Base-by-base conservation (phyloP, 2,797 vertebrate species). In the Naso thynnoides region DNA sequence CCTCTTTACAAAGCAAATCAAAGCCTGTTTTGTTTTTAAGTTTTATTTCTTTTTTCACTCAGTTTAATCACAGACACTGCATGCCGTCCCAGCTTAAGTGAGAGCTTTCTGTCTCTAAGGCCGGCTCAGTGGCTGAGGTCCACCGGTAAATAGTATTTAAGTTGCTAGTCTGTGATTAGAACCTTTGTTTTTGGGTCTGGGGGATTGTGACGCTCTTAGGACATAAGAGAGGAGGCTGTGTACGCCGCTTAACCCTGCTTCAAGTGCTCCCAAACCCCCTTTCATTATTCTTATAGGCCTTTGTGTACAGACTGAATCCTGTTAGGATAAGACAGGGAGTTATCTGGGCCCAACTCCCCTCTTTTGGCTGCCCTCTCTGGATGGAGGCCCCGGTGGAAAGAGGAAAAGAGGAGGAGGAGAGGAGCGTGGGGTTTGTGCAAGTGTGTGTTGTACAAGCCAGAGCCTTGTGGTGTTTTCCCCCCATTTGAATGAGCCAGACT, bases 251-350 rank as follows among this genome's bases (percentile, higher is more conserved):
- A 92, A 92, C 91, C 91, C 91, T 58, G 85, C 79, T 87, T 89
- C 85, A 86, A 91, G 82, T 89, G 74, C 79, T 89, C 88, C 91
- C 87, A 89, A 89, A 88, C 80, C 80, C 77, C 88, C 87, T 89
- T 91, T 93, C 87, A 91, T 93, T 93, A 91, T 89, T 88, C 87
- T 76, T 88, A 88, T 65, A 84, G 87, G 79, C 88, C 88, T 91
- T 93, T 94, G 92, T 94, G 88, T 92, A 84, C 87, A 78, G 79
- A 89, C 87, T 78, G 86, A 93, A 92, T 94, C 93, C 92, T 94
- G 92, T 94, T 94, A 92, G 92, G 86, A 92, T 86, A 91, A 90
- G 88, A 91, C 79, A 15, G 86, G 86, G 89, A 91, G 89, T 90
- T 91, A 93, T 92, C 87, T 89, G 87, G 82, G 87, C 89, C 85